Evolutionary conservation across 1,140 invertebrate genomes (phyloP).

Genomic region (Trachymyrmex cornetzi): DNA sequence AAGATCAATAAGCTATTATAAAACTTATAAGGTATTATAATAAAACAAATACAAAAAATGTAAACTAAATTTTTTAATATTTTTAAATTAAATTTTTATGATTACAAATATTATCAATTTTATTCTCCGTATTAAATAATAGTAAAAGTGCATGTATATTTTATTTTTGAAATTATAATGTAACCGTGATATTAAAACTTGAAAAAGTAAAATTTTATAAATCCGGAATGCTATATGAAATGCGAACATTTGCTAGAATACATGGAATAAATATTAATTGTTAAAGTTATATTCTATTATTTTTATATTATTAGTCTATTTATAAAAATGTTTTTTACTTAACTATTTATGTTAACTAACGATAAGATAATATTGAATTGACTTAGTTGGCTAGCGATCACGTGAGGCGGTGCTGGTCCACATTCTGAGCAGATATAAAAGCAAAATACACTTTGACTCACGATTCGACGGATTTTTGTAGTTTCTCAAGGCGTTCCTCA

Average conservation of each 20-base stretch:
- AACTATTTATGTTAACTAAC: not conserved
- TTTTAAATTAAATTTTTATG: not conserved
- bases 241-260: not conserved
- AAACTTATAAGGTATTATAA: not conserved
- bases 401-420: constrained; percentile 26
- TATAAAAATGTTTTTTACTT: not conserved
- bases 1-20: not conserved
- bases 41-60: not conserved
- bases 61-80: not conserved
- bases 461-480: constrained; percentile 88
- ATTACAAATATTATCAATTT: constrained; percentile 7
- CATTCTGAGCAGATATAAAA: constrained; percentile 41
- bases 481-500: constrained; percentile 87
- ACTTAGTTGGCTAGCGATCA: not conserved
- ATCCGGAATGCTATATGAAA: not conserved
- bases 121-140: not conserved
- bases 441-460: constrained; percentile 85
- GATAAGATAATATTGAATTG: constrained; percentile 1
- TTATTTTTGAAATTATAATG: not conserved
- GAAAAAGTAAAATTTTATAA: not conserved
- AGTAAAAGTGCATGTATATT: not conserved
- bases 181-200: constrained; percentile 1
- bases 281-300: not conserved
- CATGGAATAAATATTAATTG: constrained; percentile 4
- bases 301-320: not conserved